These are phyloP conservation scores for Pachyseris speciosa DNA, from an alignment of 64 coral and sea anemone species.

Conservation along the genomic window DNA sequence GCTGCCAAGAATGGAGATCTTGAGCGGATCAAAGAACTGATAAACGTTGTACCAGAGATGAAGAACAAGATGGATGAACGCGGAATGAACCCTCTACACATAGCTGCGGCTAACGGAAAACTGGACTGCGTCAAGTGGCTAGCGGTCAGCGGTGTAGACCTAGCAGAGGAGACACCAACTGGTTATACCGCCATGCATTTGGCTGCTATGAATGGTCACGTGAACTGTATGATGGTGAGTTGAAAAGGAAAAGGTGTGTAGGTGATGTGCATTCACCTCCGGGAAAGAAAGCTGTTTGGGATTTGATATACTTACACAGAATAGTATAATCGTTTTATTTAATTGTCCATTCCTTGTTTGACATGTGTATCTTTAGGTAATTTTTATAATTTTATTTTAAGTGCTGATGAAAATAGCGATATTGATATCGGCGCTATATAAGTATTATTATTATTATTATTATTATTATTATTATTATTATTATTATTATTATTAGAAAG, in stretches of 20 bases:
- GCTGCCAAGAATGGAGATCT: slow-evolving; percentile 83
- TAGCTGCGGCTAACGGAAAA: slow-evolving; percentile 85
- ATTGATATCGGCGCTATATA: too few species aligned
- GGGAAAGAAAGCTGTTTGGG: not conserved
- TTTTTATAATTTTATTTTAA: too few species aligned
- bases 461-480: too few species aligned
- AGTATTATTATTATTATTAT: too few species aligned
- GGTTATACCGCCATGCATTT: slow-evolving; percentile 98
- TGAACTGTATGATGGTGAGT: slow-evolving; percentile 99
- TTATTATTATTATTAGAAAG: too few species aligned
- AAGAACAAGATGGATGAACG: slow-evolving; percentile 75
- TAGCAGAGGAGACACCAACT: slow-evolving; percentile 94
- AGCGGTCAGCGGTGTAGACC: slow-evolving; percentile 87
- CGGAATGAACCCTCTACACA: slow-evolving; percentile 90
- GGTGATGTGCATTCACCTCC: not conserved
- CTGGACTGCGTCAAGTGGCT: slow-evolving; percentile 96
- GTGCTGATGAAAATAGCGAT: too few species aligned
- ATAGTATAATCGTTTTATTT: too few species aligned
- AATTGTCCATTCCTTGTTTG: too few species aligned
- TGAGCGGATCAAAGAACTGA: slow-evolving; percentile 88
- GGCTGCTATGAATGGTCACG: slow-evolving; percentile 99
- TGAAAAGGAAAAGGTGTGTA: not conserved
- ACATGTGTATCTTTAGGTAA: too few species aligned
- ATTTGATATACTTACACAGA: too few species aligned
- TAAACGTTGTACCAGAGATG: slow-evolving; percentile 77